phyloP scores from a whole-genome alignment of 2,113 vertebrate species.

The Synchiropus splendidus region DNA sequence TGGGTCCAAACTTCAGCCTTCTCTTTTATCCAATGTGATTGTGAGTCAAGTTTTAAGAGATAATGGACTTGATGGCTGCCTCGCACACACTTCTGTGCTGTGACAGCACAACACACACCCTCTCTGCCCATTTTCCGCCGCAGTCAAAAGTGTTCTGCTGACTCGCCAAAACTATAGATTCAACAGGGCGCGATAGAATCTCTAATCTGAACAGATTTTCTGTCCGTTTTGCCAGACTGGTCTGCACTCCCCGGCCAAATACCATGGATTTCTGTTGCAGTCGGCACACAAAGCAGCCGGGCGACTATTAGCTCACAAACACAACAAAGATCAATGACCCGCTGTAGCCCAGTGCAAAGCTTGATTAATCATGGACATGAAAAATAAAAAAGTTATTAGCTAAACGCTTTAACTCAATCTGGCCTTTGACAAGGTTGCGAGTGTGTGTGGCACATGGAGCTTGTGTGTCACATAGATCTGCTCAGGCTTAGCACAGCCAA shows the following conservation, averaged over 20 bases:
- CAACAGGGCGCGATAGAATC: constrained; percentile 6
- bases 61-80: constrained; percentile 14
- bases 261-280: constrained; percentile 1
- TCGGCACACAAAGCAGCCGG: constrained; percentile 9
- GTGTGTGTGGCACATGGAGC: no score
- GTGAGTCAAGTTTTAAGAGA: constrained; percentile 9
- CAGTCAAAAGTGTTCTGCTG: constrained; percentile 5
- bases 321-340: constrained; percentile 31
- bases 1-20: constrained; percentile 1
- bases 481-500: no score
- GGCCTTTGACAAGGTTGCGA: constrained; percentile 5
- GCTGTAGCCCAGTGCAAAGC: constrained; percentile 34
- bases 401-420: constrained; percentile 38
- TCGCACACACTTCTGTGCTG: constrained; percentile 4
- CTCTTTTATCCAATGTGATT: constrained; percentile 15
- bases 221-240: constrained; percentile 5
- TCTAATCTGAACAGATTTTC: constrained; percentile 29
- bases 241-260: neutral
- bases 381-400: constrained; percentile 57
- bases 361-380: constrained; percentile 40
- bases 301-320: constrained; percentile 8
- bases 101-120: constrained; percentile 9
- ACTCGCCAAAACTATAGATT: constrained; percentile 3
- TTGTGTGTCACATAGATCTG: no score
- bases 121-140: neutral